Evolutionary conservation across 37 sponge, comb jelly and placozoan species (phyloP), one percentile per base, ranked within the genome.

Genomic region (Aplysina aerophoba): DNA sequence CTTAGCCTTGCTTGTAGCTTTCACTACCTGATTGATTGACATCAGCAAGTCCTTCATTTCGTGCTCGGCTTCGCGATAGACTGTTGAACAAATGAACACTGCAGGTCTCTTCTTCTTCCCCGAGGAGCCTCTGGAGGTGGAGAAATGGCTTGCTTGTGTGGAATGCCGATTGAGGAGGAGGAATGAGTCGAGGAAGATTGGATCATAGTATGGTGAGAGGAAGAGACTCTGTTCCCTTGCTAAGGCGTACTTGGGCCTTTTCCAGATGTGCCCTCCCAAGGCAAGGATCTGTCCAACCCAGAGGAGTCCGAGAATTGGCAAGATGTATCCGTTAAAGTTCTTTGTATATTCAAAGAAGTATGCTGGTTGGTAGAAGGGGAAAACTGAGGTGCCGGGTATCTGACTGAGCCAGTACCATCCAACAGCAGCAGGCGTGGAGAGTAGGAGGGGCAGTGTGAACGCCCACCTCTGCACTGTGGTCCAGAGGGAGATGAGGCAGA

Each of bases 81-180:
- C 93, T 15, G 96, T 96, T 16, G 96, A 90, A 44, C 96, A 96
- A 22, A 96, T 86, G 79, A 93, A 96, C 4, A 96, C 89, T 15
- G 74, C 64, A 0, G 88, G 39, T 40, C 79, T 62, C 41, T 27
- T 36, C 8, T 44, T 44, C 35, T 1, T 79, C 1, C 8, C 31
- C 1, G 33, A 31, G 22, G 25, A 17, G 0, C 62, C 81, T 55
- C 37, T 31, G 0, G 35, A 56, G 22, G 25, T 37, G 6, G 37
- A 35, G 50, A 44, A 44, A 35, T 57, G 61, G 33, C 81, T 60
- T 15, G 62, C 33, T 57, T 91, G 84, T 19, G 38, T 44, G 20
- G 78, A 75, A 19, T 36, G 78, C 38, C 92, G 74, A 74, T 96
- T 96, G 22, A 96, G 82, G 11, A 90, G 77, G 22, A 91, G 31